A percentile compares a stretch with the other conserved stretches of the same genome.
These are phyloP conservation scores for Terrapene triunguis DNA, from an alignment of 2,113 vertebrate genomes.

Conservation along the genomic window DNA sequence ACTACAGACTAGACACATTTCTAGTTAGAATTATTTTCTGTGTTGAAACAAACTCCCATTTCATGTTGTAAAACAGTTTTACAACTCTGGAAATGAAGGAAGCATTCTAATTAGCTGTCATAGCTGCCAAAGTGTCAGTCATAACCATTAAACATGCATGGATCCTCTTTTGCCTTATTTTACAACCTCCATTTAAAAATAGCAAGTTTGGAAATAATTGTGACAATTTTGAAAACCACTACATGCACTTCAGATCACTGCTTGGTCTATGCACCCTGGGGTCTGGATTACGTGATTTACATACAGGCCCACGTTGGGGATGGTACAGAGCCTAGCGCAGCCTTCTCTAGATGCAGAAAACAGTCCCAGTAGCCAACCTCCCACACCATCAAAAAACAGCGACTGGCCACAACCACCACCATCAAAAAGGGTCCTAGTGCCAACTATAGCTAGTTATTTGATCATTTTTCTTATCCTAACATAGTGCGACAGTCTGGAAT, in stretches of 20 bases:
- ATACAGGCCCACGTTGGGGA: neutral
- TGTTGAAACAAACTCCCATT: neutral
- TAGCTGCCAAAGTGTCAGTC: neutral
- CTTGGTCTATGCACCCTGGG: neutral
- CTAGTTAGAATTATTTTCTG: slow-evolving; percentile 22
- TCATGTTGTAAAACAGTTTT: slow-evolving; percentile 11
- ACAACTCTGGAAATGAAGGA: slow-evolving; percentile 20
- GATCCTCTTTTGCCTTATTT: slow-evolving; percentile 34
- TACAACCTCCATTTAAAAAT: slow-evolving; percentile 25
- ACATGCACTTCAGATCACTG: neutral
- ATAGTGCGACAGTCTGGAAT: too few species aligned
- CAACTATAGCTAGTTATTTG: too few species aligned
- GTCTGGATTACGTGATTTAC: neutral
- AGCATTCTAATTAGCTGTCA: slow-evolving; percentile 13
- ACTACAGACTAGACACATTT: neutral
- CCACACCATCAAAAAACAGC: too few species aligned
- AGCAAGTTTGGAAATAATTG: slow-evolving; percentile 12
- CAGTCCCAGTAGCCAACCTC: too few species aligned
- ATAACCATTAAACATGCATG: neutral
- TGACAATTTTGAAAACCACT: slow-evolving; percentile 6
- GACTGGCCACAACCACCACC: too few species aligned
- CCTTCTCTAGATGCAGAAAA: too few species aligned
- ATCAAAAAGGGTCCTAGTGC: too few species aligned
- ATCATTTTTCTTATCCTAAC: too few species aligned
- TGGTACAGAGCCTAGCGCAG: neutral